Percentiles rank a stretch among this genome's conserved stretches.
Evolutionary conservation across 2,113 vertebrate species (phyloP).

Genomic region (Ondatra zibethicus): DNA sequence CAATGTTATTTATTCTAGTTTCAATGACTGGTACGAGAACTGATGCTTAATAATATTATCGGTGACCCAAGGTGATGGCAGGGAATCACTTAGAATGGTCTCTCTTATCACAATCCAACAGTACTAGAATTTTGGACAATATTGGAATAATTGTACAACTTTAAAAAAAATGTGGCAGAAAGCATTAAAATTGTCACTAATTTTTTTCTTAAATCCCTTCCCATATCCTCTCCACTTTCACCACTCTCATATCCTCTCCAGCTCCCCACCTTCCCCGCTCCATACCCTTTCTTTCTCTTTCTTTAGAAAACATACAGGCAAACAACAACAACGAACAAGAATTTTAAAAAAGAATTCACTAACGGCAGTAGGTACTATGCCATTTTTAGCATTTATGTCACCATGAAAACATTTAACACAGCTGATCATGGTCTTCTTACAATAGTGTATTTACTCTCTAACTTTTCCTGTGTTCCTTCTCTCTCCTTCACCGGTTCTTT

Average conservation of each 20-base stretch:
- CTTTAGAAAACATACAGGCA: no score
- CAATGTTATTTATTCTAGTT: constrained; percentile 75
- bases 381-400: background rate
- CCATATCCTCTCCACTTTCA: no score
- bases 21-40: constrained; percentile 66
- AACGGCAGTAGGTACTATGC: background rate
- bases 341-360: background rate
- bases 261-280: no score
- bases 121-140: constrained; percentile 47
- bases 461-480: background rate
- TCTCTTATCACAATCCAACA: constrained; percentile 48
- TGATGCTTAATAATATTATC: constrained; percentile 71
- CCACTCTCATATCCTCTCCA: no score
- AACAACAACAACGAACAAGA: no score
- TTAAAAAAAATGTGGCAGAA: constrained; percentile 42
- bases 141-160: constrained; percentile 47
- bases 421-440: constrained; percentile 17
- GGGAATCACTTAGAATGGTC: constrained; percentile 59
- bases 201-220: no score
- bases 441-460: constrained; percentile 14
- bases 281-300: no score
- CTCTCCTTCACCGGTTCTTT: background rate
- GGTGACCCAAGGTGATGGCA: background rate
- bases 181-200: background rate
- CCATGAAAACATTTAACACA: constrained; percentile 6